Conservation (phyloP, 2,113 vertebrate species). For the Sigmodon hispidus region DNA sequence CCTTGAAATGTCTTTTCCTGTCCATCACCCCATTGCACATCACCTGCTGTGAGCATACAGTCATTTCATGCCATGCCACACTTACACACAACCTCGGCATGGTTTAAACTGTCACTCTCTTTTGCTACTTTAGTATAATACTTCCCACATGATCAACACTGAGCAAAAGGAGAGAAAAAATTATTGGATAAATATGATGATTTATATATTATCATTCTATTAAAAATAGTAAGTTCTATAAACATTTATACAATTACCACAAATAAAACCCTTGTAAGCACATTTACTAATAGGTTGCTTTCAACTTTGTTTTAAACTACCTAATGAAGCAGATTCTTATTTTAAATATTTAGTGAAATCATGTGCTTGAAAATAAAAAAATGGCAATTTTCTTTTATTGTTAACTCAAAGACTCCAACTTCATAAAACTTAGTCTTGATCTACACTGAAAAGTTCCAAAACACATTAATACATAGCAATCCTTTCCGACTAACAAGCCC, state of each 20-base stretch:
- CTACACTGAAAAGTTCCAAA: neutral
- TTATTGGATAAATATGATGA: neutral
- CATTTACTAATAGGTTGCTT: neutral
- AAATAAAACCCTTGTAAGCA: conserved; percentile 9
- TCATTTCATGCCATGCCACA: neutral
- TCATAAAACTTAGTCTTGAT: conserved; percentile 29
- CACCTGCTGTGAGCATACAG: neutral
- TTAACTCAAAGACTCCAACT: neutral
- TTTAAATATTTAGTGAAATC: conserved; percentile 45
- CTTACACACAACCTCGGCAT: neutral
- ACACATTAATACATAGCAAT: neutral
- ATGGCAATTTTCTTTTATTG: neutral
- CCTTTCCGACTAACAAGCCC: neutral
- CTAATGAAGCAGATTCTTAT: neutral
- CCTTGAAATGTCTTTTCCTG: conserved; percentile 6
- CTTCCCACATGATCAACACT: neutral
- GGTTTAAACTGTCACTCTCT: neutral
- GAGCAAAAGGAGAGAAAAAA: neutral
- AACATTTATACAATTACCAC: neutral
- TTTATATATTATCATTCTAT: neutral
- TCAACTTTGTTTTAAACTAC: neutral
- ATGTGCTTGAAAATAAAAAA: neutral
- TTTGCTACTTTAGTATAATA: neutral
- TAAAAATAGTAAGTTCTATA: neutral
- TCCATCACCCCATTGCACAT: neutral